Evolutionary conservation across 2,797 vertebrate genomes (phyloP), one percentile per base, ranked within the genome.

Genomic region (Protosalanx chinensis): DNA sequence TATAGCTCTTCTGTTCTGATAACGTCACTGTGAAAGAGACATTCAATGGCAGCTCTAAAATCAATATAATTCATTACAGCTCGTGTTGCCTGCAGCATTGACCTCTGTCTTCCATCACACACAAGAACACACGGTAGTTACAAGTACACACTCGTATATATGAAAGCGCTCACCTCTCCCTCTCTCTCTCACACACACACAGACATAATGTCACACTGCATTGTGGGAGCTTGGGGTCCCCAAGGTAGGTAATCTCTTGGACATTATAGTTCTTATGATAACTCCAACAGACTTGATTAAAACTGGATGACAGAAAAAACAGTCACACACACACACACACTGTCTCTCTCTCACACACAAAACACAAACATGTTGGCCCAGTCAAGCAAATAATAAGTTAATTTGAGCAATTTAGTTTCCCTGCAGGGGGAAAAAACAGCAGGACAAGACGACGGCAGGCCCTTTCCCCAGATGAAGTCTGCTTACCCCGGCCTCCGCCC

Each of bases 331-430:
- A 78, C 78, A 80, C 75, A 80, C 86, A 82, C 87, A 81, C 81
- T 46, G 10, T 46, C 41, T 46, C 41, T 46, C 41, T 13, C 33
- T 76, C 72, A 62, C 20, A 29, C 64, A 66, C 64, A 74, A 77
- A 80, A 8, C 10, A 88, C 87, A 90, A 92, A 92, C 91, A 92
- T 90, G 93, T 92, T 93, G 92, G 90, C 87, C 91, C 89, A 94
- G 91, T 91, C 91, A 91, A 93, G 92, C 93, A 93, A 93, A 93
- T 93, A 93, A 94, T 93, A 94, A 93, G 92, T 92, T 93, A 93
- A 94, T 94, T 92, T 92, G 88, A 93, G 93, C 92, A 94, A 93
- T 93, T 93, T 93, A 81, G 81, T 82, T 72, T 72, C 92, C 88
- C 92, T 84, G 91, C 91, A 65, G 91, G 92, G 86, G 89, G 88